Base-by-base conservation (phyloP, 2,113 vertebrate species). In the Petromus typicus region DNA sequence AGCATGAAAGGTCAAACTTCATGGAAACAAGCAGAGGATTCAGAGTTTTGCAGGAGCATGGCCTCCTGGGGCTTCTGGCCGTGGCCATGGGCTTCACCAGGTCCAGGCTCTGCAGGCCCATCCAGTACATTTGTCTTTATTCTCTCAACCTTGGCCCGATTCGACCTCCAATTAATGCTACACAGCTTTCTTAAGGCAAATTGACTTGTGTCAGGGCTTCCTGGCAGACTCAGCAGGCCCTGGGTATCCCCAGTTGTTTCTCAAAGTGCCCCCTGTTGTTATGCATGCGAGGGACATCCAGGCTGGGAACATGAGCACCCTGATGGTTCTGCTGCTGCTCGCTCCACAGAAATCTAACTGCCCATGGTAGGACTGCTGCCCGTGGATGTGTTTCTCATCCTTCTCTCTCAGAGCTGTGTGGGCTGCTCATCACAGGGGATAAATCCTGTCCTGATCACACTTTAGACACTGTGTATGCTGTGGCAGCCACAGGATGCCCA, bases 131-230 rank as follows among this genome's bases (percentile, higher is more conserved):
- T 94, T 88, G 86, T 92, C 92, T 94, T 90, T 75, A 88, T 96
- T 89, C 93, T 75, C 90, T 93, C 85, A 89, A 90, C 88, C 79
- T 88, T 91, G 90, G 95, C 90, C n/a, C 61, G 64, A 66, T 73
- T 93, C 95, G 93, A 94, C 96, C 90, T 97, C 95, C 92, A 93
- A 96, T 97, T 94, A 91, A 92, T 79, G 83, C 93, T 95, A 95
- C 97, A 90, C 90, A 73, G 96, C 93, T 97, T 95, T 95, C 92
- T 96, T 97, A 95, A 90, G 87, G 96, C 81, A 93, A 97, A 97
- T 95, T 81, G 93, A 92, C 93, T 96, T 81, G 75, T 95, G 78
- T 86, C 95, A 67, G 81, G 75, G 61, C 93, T 86, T 82, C 14
- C 91, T 91, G 88, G 95, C 96, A 45, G 4, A 82, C 81, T 37